Conservation (phyloP, 2,888 invertebrate species). For the Cheilosia vernalis region DNA sequence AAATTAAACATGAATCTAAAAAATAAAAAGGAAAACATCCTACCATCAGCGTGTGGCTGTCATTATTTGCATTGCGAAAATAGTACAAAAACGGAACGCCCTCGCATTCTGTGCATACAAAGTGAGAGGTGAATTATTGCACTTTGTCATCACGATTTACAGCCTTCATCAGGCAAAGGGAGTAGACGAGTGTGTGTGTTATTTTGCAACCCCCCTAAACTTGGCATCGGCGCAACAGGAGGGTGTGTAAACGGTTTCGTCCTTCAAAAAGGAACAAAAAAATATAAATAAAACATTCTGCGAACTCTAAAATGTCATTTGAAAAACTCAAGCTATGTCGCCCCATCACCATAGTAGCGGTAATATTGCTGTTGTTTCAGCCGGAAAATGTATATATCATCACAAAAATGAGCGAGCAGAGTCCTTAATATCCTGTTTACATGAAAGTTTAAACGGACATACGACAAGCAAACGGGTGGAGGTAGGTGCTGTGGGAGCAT, state of each 20-base stretch:
- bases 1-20: conserved; percentile 32
- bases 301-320: conserved; percentile 39
- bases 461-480: conserved; percentile 24
- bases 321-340: conserved; percentile 10
- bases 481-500: not conserved
- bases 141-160: conserved; percentile 61
- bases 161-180: conserved; percentile 22
- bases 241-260: conserved; percentile 1
- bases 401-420: conserved; percentile 31
- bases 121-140: conserved; percentile 61
- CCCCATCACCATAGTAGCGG: conserved; percentile 6
- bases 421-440: conserved; percentile 66
- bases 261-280: not conserved
- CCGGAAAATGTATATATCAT: conserved; percentile 42
- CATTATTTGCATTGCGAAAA: conserved; percentile 43
- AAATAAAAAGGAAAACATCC: not conserved
- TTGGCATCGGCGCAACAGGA: conserved; percentile 39
- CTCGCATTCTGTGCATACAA: conserved; percentile 45
- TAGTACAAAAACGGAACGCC: conserved; percentile 27
- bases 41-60: no score
- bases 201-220: not conserved
- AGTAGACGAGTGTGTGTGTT: conserved; percentile 4
- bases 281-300: conserved; percentile 30
- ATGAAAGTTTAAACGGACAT: conserved; percentile 62
- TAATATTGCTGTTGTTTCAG: conserved; percentile 32